Evolutionary conservation across 2,888 invertebrate species (phyloP).

Genomic region (Caenorhabditis sulstoni): DNA sequence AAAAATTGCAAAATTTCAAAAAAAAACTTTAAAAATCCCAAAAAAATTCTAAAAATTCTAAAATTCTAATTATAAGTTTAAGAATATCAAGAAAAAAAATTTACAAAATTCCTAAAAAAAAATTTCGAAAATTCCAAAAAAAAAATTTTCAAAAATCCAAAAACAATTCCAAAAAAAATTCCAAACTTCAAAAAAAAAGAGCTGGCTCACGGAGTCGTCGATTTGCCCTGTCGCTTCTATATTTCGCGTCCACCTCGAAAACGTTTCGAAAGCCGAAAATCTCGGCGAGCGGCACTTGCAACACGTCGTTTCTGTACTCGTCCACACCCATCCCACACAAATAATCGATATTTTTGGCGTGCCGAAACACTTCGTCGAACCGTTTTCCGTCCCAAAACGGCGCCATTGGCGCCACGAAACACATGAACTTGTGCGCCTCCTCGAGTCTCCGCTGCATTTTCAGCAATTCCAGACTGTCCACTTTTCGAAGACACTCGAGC

Average conservation of each 20-base stretch:
- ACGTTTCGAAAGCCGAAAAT: slow-evolving; percentile 7
- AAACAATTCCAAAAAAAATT: too few relatives aligned
- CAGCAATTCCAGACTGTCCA: background rate
- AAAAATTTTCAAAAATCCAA: too few relatives aligned
- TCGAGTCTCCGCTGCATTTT: background rate
- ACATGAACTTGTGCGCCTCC: background rate
- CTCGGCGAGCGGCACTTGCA: background rate
- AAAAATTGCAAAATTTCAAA: too few relatives aligned
- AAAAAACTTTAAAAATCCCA: too few relatives aligned
- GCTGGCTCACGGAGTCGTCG: too few relatives aligned
- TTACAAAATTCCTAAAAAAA: too few relatives aligned
- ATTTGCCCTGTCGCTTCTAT: slow-evolving; percentile 4
- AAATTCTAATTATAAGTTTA: too few relatives aligned
- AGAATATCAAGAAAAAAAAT: too few relatives aligned
- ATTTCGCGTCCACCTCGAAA: slow-evolving; percentile 18
- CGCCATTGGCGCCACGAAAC: background rate
- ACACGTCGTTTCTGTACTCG: slow-evolving; percentile 26
- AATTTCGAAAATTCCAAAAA: too few relatives aligned
- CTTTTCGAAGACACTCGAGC: background rate
- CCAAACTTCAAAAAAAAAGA: too few relatives aligned
- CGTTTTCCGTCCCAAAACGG: slow-evolving; percentile 1
- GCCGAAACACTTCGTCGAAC: background rate
- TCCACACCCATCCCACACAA: slow-evolving; percentile 28
- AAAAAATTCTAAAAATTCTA: too few relatives aligned
- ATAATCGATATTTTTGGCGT: background rate